A percentile compares a stretch with the other conserved stretches of the same genome.
Conservation (phyloP, 2,113 vertebrate species). For the Chinchilla lanigera region DNA sequence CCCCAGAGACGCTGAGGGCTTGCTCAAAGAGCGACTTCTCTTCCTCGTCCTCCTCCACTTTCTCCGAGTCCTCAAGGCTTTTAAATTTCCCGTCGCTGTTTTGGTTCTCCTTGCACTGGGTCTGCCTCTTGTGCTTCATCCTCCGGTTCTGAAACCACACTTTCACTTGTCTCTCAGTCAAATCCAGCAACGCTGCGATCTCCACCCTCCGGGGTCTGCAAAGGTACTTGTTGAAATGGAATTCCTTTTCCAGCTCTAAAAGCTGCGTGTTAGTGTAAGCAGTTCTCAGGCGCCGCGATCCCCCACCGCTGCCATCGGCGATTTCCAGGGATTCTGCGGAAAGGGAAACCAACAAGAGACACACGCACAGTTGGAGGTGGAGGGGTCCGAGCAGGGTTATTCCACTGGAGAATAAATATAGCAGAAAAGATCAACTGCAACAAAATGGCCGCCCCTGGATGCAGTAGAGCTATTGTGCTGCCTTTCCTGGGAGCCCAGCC, state of each 20-base stretch:
- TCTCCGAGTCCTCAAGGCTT: constrained; percentile 90
- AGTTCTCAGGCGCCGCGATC: constrained; percentile 95
- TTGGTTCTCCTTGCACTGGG: constrained; percentile 97
- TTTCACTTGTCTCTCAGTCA: constrained; percentile 99
- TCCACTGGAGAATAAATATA: constrained; percentile 81
- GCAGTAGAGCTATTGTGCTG: constrained; percentile 88
- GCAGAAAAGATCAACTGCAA: constrained; percentile 87
- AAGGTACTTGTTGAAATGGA: constrained; percentile 99
- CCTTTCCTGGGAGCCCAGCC: constrained; percentile 79
- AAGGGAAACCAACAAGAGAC: constrained; percentile 83
- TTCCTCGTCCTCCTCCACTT: constrained; percentile 88
- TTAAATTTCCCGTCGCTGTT: constrained; percentile 93
- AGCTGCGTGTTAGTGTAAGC: constrained; percentile 99
- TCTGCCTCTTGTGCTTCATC: constrained; percentile 99
- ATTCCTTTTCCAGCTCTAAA: constrained; percentile 99
- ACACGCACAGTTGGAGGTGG: constrained; percentile 83
- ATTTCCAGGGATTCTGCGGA: constrained; percentile 93
- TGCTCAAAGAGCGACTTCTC: constrained; percentile 92
- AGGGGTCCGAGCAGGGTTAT: constrained; percentile 76
- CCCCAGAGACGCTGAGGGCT: constrained; percentile 89
- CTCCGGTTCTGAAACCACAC: constrained; percentile 99
- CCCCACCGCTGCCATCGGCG: constrained; percentile 89
- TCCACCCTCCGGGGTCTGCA: constrained; percentile 97
- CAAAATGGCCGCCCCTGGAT: constrained; percentile 92
- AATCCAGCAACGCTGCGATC: constrained; percentile 96